phyloP scores from a whole-genome alignment of 2,888 invertebrate genomes.

The Empis livida region DNA sequence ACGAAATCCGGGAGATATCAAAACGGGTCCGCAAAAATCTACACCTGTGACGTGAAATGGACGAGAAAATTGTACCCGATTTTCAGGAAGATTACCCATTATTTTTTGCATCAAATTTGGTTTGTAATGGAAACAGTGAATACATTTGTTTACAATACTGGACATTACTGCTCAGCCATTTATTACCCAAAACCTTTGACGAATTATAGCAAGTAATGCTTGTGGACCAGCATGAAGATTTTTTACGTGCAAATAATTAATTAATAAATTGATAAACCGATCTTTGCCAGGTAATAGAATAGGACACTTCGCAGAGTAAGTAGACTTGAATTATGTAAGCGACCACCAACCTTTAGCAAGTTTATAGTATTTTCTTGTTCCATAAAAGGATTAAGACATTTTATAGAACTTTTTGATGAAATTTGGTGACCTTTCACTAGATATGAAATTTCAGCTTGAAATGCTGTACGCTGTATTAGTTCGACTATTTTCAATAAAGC shows the following conservation, averaged over 20 bases:
- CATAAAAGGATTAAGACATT: too few relatives aligned
- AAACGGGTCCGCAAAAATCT: too few relatives aligned
- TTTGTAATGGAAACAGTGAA: background rate
- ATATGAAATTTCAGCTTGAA: too few relatives aligned
- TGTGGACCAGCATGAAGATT: conserved; percentile 9
- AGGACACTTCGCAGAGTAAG: conserved; percentile 9
- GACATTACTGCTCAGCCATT: background rate
- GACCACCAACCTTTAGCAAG: background rate
- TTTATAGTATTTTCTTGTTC: too few relatives aligned
- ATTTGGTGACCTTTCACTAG: too few relatives aligned
- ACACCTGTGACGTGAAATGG: conserved; percentile 11
- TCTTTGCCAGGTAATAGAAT: conserved; percentile 14
- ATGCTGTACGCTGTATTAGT: too few relatives aligned
- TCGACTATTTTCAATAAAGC: too few relatives aligned
- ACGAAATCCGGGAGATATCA: too few relatives aligned
- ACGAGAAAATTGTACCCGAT: conserved; percentile 1
- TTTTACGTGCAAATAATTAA: conserved; percentile 1
- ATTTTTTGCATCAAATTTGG: conserved; percentile 6
- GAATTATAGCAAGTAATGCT: conserved; percentile 1
- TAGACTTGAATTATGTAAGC: background rate
- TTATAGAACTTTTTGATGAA: too few relatives aligned
- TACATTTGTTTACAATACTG: background rate
- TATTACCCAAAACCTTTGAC: conserved; percentile 6
- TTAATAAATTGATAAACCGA: background rate
- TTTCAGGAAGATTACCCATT: conserved; percentile 12